phyloP scores from a whole-genome alignment of 1,140 invertebrate species.

The Hormaphis cornu region DNA sequence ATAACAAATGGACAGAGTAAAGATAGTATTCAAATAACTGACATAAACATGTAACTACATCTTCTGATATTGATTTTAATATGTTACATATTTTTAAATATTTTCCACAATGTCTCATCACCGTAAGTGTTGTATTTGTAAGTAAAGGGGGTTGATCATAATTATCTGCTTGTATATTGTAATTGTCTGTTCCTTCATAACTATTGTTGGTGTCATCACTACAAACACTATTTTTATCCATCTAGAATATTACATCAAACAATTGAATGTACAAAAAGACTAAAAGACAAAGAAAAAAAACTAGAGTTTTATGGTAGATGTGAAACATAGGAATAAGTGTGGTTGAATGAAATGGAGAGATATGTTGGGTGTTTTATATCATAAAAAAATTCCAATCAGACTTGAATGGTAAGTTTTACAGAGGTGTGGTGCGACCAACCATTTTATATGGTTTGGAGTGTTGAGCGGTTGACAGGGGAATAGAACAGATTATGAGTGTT shows the following conservation, averaged over 20 bases:
- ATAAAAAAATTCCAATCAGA: no score
- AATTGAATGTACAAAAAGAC: no score
- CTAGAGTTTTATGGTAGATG: no score
- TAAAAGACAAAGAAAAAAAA: no score
- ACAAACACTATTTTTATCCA: conserved; percentile 15
- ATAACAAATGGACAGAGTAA: conserved; percentile 82
- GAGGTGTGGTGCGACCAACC: no score
- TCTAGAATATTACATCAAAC: not conserved
- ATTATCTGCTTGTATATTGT: conserved; percentile 12
- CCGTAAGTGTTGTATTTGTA: conserved; percentile 88
- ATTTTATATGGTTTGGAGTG: no score
- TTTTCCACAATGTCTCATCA: conserved; percentile 84
- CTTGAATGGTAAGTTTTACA: no score
- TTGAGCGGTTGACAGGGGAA: no score
- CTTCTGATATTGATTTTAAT: conserved; percentile 80
- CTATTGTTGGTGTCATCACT: conserved; percentile 23
- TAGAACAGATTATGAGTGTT: no score
- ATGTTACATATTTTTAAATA: conserved; percentile 89
- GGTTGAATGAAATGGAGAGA: no score
- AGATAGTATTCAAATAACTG: conserved; percentile 94
- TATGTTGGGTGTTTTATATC: no score
- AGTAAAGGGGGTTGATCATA: conserved; percentile 48
- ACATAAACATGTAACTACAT: conserved; percentile 81
- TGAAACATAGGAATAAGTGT: no score
- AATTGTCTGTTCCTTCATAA: conserved; percentile 23